Evolutionary conservation across 2,113 vertebrate genomes (phyloP).

Genomic region (Pleuronectes platessa): DNA sequence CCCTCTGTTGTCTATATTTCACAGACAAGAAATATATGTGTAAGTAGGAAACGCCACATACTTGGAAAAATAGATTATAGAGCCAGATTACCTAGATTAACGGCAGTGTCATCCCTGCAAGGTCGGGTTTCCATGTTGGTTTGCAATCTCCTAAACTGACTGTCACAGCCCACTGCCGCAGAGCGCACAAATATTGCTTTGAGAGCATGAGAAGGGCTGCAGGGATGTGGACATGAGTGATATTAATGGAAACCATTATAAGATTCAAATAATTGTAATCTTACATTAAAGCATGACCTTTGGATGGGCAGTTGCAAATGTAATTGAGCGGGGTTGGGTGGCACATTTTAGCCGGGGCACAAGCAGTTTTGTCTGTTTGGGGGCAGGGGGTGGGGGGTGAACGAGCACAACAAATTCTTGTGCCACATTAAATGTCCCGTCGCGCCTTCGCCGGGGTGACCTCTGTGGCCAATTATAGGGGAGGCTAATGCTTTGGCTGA

Average conservation of each 20-base stretch:
- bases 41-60: neutral
- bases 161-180: conserved; percentile 43
- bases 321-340: neutral
- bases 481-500: conserved; percentile 71
- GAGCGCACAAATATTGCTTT: conserved; percentile 58
- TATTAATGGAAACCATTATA: conserved; percentile 70
- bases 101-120: conserved; percentile 42
- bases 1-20: conserved; percentile 2
- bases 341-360: conserved; percentile 14
- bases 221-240: conserved; percentile 47
- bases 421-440: conserved; percentile 61
- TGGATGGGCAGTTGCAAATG: conserved; percentile 29
- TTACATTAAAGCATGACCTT: conserved; percentile 49
- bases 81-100: conserved; percentile 45
- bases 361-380: conserved; percentile 41
- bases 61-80: neutral
- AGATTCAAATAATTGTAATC: conserved; percentile 9
- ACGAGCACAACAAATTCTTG: conserved; percentile 62
- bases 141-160: conserved; percentile 46
- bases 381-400: conserved; percentile 6
- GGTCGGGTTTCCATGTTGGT: conserved; percentile 48
- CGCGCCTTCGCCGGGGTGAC: conserved; percentile 64
- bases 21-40: conserved; percentile 17
- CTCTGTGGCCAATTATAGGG: conserved; percentile 78
- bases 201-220: conserved; percentile 8